Evolutionary conservation across 2,888 invertebrate species (phyloP), one percentile per base, ranked within the genome.

Genomic region (Callosobruchus maculatus): DNA sequence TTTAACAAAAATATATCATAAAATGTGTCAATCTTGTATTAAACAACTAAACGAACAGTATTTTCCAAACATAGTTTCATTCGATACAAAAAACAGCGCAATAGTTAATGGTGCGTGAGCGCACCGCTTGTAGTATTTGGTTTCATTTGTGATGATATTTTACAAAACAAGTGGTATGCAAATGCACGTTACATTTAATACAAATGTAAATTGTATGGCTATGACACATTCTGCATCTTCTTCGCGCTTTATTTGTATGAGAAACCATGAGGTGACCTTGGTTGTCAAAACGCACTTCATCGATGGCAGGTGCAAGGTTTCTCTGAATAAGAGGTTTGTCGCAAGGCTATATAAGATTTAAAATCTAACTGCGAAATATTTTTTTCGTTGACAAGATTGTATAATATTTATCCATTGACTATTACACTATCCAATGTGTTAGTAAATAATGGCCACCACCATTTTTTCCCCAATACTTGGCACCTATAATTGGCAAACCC

Each of bases 401-500:
- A 67, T 71, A 26, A 71, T 81, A 79, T 21, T 73, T 72, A 75
- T 2, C 26, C 7, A 26, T 26, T 26, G 3, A 26, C 26, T 7
- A 26, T 7, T 7, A 26, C 7, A 26, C 26, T 26, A 7, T 26
- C 26, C 7, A 26, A 2, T 7, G 7, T 26, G 7, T 26, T 26
- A 4, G 26, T 26, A 7, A 78, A 81, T 71, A 82, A 73, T 20
- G 80, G 80, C 80, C 78, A 80, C 77, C 77, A 80, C 78, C 77
- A 26, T 26, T 26, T 26, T 7, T 26, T 26, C 2, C 26, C 7
- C 2, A 2, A 7, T 2, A 26, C 7, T 26, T 7, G 26, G 7
- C 2, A 76, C 67, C 80, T 74, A 71, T 81, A 82, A 75, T 81
- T 81, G 21, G 75, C 74, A 68, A 77, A 72, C 20, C 75, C 74